These are phyloP conservation scores for Acleris cristana DNA, from an alignment of 2,888 invertebrate genomes.

Conservation along the genomic window DNA sequence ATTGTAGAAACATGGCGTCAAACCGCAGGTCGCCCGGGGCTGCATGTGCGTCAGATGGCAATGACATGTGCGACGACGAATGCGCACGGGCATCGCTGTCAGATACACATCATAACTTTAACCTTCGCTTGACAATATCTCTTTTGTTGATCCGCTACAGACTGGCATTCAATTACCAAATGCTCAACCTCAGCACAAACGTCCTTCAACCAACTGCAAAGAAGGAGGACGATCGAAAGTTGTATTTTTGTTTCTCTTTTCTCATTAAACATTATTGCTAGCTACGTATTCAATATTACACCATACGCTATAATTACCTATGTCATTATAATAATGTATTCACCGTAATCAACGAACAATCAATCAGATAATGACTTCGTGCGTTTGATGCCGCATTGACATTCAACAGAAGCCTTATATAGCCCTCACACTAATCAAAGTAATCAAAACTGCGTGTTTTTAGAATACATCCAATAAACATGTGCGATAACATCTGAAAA, in stretches of 20 bases:
- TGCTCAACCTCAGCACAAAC: too few relatives aligned
- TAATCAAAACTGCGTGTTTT: conserved; percentile 26
- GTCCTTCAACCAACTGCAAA: too few relatives aligned
- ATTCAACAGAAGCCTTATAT: conserved; percentile 21
- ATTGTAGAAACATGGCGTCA: conserved; percentile 14
- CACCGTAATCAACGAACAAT: conserved; percentile 30
- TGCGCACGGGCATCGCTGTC: conserved; percentile 48
- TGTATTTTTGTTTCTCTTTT: too few relatives aligned
- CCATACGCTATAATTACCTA: conserved; percentile 24
- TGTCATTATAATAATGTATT: conserved; percentile 34
- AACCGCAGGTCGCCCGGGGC: conserved; percentile 9
- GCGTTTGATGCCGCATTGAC: conserved; percentile 23
- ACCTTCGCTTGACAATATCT: background rate
- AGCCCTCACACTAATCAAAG: conserved; percentile 22
- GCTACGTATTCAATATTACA: conserved; percentile 15
- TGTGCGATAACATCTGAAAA: conserved; percentile 25
- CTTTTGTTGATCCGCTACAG: too few relatives aligned
- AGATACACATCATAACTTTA: conserved; percentile 17
- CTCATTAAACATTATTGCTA: conserved; percentile 1
- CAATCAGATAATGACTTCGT: conserved; percentile 37
- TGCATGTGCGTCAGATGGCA: conserved; percentile 50
- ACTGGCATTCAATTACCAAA: too few relatives aligned
- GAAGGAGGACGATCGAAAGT: too few relatives aligned
- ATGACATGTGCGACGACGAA: conserved; percentile 57
- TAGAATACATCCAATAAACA: conserved; percentile 26